phyloP scores from a whole-genome alignment of 2,888 invertebrate species.

The Branchipolynoe longqiensis region DNA sequence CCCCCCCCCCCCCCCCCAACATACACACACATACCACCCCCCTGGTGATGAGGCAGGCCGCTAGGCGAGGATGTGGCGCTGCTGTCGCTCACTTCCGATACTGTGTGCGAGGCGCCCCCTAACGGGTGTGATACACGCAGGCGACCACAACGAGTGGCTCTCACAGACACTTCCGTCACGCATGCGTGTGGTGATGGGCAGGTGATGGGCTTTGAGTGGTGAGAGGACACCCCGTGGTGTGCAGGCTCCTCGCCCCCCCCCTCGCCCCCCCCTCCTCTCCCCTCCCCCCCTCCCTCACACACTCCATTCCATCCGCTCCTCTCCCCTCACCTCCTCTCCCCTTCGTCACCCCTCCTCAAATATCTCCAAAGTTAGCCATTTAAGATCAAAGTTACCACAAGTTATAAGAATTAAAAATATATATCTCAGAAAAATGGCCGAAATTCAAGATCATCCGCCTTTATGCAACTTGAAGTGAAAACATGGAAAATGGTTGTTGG shows the following conservation, averaged over 20 bases:
- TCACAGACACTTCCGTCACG: constrained; percentile 3
- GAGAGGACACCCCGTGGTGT: too few relatives aligned
- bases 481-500: too few relatives aligned
- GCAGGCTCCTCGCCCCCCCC: too few relatives aligned
- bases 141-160: constrained; percentile 19
- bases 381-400: too few relatives aligned
- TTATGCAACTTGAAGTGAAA: too few relatives aligned
- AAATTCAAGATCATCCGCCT: too few relatives aligned
- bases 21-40: background rate
- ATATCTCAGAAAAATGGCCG: too few relatives aligned
- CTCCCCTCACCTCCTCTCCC: background rate
- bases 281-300: background rate
- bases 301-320: too few relatives aligned
- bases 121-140: background rate
- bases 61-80: background rate
- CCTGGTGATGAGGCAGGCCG: background rate
- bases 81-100: background rate
- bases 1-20: too few relatives aligned
- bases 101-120: background rate
- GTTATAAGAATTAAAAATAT: too few relatives aligned
- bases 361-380: too few relatives aligned
- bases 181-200: background rate
- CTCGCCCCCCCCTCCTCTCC: background rate
- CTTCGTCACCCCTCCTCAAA: too few relatives aligned
- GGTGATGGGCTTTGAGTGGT: background rate